Conservation (phyloP, 1,140 invertebrate species). For the Drosophila mayri region DNA sequence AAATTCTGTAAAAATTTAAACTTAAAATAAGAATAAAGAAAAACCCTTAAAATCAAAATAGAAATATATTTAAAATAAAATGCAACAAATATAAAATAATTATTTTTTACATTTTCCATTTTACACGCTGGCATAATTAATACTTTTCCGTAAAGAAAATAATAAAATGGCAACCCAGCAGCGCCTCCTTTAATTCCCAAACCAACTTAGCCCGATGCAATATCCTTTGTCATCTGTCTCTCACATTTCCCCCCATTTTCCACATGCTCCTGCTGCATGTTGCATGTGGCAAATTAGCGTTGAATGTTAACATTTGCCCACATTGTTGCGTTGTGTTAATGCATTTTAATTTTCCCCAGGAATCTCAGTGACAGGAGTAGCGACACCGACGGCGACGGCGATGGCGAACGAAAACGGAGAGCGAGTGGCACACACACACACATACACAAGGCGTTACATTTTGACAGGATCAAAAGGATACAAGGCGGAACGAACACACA, state of each 20-base stretch:
- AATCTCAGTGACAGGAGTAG: background rate
- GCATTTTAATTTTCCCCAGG: slow-evolving; percentile 69
- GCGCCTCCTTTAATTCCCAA: background rate
- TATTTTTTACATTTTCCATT: background rate
- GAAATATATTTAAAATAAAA: background rate
- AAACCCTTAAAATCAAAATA: background rate
- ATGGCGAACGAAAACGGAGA: background rate
- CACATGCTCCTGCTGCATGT: slow-evolving; percentile 27
- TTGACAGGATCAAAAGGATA: background rate
- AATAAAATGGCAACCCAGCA: background rate
- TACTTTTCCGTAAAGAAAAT: background rate
- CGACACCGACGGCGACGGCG: background rate
- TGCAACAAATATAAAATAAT: background rate
- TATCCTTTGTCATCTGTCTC: slow-evolving; percentile 17
- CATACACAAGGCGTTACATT: background rate
- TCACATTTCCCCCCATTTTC: background rate
- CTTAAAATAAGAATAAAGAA: background rate
- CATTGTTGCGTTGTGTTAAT: slow-evolving; percentile 79
- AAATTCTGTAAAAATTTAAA: too few species aligned
- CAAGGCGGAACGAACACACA: background rate
- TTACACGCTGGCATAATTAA: background rate
- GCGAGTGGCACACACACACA: background rate
- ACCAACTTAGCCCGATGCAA: slow-evolving; percentile 22
- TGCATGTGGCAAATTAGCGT: slow-evolving; percentile 75
- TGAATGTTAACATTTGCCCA: slow-evolving; percentile 79